Percentiles rank a stretch among this genome's conserved stretches.
These are phyloP conservation scores for Phalanger gymnotis DNA, from an alignment of 2,797 vertebrate genomes.

Conservation along the genomic window DNA sequence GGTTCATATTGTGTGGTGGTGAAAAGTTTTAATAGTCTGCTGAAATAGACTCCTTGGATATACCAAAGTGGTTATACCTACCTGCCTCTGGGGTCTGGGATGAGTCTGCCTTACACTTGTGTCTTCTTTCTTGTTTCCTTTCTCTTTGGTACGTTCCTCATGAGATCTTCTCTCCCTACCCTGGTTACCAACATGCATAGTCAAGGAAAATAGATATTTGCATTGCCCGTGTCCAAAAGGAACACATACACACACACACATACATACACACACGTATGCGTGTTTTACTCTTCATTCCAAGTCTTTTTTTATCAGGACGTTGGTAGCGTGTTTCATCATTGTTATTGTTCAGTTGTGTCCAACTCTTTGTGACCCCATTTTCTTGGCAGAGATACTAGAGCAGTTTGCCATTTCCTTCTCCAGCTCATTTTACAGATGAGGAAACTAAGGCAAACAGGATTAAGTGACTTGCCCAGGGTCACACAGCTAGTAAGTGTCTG, in stretches of 20 bases:
- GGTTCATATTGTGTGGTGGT: neutral
- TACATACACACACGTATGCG: neutral
- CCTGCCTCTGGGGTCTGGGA: neutral
- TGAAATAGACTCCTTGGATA: neutral
- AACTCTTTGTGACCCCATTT: too few relatives aligned
- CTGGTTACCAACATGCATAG: neutral
- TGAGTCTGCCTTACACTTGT: neutral
- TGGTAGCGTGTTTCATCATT: neutral
- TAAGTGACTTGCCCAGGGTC: neutral
- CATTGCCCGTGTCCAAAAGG: neutral
- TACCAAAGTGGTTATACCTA: neutral
- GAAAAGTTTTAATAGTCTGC: neutral
- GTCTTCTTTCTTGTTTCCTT: neutral
- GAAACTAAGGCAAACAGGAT: neutral
- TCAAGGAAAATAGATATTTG: neutral
- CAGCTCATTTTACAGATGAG: neutral
- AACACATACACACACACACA: too few relatives aligned
- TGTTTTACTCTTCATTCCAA: neutral
- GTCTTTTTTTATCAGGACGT: neutral
- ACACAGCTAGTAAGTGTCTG: neutral
- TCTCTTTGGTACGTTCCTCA: neutral
- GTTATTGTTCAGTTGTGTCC: neutral
- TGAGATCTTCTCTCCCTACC: neutral
- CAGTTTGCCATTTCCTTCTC: neutral
- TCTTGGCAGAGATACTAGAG: too few relatives aligned